A percentile compares a stretch with the other conserved stretches of the same genome.
These are phyloP conservation scores for Emmelina monodactyla DNA, from an alignment of 2,888 invertebrate species.

Conservation along the genomic window DNA sequence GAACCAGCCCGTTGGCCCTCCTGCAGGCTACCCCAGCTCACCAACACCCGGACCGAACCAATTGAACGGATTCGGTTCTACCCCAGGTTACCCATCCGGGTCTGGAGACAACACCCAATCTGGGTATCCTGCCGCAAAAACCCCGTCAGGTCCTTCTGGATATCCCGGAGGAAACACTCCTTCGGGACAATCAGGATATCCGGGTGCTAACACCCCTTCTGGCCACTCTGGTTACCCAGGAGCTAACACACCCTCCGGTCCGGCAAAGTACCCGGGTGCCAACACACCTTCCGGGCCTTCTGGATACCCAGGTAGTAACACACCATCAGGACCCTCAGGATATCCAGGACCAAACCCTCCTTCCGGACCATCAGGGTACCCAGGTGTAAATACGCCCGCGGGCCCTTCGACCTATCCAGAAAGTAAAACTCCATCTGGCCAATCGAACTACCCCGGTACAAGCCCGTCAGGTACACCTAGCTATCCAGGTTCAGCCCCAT, in stretches of 20 bases:
- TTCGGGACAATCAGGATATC: constrained; percentile 12
- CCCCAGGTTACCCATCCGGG: not conserved
- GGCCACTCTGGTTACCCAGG: constrained; percentile 18
- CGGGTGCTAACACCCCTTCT: constrained; percentile 19
- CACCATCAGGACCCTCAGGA: constrained; percentile 10
- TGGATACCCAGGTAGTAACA: constrained; percentile 16
- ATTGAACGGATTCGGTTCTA: constrained; percentile 16
- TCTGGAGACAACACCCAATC: constrained; percentile 4
- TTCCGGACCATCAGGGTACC: constrained; percentile 5
- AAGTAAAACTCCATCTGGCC: constrained; percentile 15
- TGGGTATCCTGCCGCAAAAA: constrained; percentile 15
- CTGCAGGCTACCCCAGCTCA: constrained; percentile 28
- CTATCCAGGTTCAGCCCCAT: constrained; percentile 7
- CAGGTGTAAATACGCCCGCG: constrained; percentile 15
- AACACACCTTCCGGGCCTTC: constrained; percentile 13
- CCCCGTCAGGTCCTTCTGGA: constrained; percentile 15
- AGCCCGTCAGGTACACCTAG: constrained; percentile 22
- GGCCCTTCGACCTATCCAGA: constrained; percentile 14
- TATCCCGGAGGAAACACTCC: constrained; percentile 17
- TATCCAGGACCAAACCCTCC: constrained; percentile 19
- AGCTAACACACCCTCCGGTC: constrained; percentile 8
- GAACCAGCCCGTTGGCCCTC: constrained; percentile 26
- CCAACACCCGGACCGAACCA: constrained; percentile 32
- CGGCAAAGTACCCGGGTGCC: constrained; percentile 15
- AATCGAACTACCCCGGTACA: constrained; percentile 16